Evolutionary conservation across 2,888 invertebrate species (phyloP), one percentile per base, ranked within the genome.

Genomic region (Caenorhabditis zanzibari): DNA sequence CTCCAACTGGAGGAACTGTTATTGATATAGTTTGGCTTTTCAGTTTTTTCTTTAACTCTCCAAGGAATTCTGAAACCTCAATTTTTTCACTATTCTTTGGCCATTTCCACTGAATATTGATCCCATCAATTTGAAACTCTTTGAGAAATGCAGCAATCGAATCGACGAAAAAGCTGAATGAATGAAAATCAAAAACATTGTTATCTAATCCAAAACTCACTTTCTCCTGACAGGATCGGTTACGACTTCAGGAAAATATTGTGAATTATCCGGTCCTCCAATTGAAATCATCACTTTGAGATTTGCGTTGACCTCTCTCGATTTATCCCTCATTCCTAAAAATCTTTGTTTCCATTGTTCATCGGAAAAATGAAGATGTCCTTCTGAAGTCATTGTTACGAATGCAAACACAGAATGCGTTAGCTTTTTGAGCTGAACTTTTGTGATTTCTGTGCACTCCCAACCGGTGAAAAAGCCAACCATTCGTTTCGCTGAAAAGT

Each of bases 331-430:
- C 66, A 85, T 19, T 38, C 68, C 72, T 41, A 64, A 35, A 66
- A 88, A 84, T 32, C 86, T 28, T 12, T 64, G 72, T 24, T 76
- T 84, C 5, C 38, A 66, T 7, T 80, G 47, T n/a, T 77, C 82
- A n/a, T 56, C 58, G n/a, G 74, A 82, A 22, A 88, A 75, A 14
- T 41, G 28, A 6, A 88, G 26, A 14, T 32, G 63, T 22, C 89
- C 89, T 26, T 84, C 76, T 0, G 72, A 19, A n/a, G 63, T 56
- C 32, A 85, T 85, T 12, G 76, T 83, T n/a, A 86, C 54, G 61
- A 86, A 89, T 1, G 88, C 87, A 41, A 82, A 88, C 24, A 87
- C 69, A 12, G 86, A 80, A 44, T 88, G 88, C 9, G 88, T 89
- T 10, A 87, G 58, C 16, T 82, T 81, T 35, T 41, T 22, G 6